A percentile compares a stretch with the other conserved stretches of the same genome.
Conservation (phyloP, 53 echinoderm and acorn worm genomes). For the Stichopus horrens region DNA sequence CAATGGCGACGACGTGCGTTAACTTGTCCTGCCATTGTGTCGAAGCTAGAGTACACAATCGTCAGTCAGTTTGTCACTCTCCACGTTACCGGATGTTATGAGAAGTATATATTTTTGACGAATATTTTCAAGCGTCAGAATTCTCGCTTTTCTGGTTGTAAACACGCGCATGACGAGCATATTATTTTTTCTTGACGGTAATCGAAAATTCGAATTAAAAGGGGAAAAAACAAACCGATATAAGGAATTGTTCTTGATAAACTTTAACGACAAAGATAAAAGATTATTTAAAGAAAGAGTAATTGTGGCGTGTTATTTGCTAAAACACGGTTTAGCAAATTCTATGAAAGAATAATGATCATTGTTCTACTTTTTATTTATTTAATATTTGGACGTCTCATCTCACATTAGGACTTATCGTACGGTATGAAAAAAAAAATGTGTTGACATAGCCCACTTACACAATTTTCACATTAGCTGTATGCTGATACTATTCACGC, state of each 20-base stretch:
- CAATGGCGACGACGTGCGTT: conserved; percentile 21
- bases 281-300: no score
- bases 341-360: no score
- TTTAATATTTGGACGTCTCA: no score
- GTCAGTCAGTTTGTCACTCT: conserved; percentile 30
- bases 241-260: background rate
- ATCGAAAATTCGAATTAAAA: background rate
- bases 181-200: background rate
- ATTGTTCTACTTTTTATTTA: no score
- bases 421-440: background rate
- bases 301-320: no score
- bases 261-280: no score
- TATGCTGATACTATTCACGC: background rate
- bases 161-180: conserved; percentile 14
- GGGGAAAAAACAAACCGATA: background rate
- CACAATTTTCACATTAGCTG: background rate
- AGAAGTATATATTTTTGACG: conserved; percentile 19
- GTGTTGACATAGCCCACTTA: background rate
- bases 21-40: conserved; percentile 28
- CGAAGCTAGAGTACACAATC: conserved; percentile 35
- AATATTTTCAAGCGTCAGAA: conserved; percentile 35
- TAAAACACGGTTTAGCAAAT: no score
- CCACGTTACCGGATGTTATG: conserved; percentile 32
- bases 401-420: background rate
- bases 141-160: conserved; percentile 13